Evolutionary conservation across 2,888 invertebrate genomes (phyloP).

Genomic region (Aphrophora alni): DNA sequence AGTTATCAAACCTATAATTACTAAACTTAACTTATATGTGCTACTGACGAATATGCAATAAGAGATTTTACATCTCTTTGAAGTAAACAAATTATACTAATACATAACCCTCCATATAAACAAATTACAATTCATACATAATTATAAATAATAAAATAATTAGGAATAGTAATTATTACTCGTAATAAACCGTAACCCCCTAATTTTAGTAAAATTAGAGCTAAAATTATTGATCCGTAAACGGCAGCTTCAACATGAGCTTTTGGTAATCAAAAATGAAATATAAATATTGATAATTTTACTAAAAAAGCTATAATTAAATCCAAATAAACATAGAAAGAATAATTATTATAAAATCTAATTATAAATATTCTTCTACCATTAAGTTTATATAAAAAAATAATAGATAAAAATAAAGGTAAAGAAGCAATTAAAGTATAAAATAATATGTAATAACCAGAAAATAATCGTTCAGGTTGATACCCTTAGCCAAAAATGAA

Average conservation of each 20-base stretch:
- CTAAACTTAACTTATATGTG: constrained; percentile 73
- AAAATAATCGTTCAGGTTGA: constrained; percentile 72
- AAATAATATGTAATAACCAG: constrained; percentile 71
- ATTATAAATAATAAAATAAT: constrained; percentile 61
- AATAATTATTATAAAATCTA: constrained; percentile 61
- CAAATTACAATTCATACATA: constrained; percentile 60
- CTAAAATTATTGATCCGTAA: constrained; percentile 76
- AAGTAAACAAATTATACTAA: constrained; percentile 70
- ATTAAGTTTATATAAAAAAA: constrained; percentile 59
- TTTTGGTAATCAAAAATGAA: constrained; percentile 74
- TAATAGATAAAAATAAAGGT: constrained; percentile 66
- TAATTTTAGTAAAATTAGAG: constrained; percentile 74
- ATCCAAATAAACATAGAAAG: constrained; percentile 56
- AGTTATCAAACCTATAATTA: constrained; percentile 64
- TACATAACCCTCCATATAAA: constrained; percentile 56
- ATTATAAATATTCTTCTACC: constrained; percentile 47
- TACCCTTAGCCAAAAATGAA: constrained; percentile 73
- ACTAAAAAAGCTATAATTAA: constrained; percentile 71
- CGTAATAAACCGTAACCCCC: constrained; percentile 74
- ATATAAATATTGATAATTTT: constrained; percentile 73
- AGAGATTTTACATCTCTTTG: constrained; percentile 72
- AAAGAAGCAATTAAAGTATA: constrained; percentile 74
- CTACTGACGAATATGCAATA: constrained; percentile 72
- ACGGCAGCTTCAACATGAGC: constrained; percentile 80
- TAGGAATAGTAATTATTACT: constrained; percentile 60